These are phyloP conservation scores for Drosophila bifasciata DNA, from an alignment of 1,140 invertebrate genomes.

Conservation along the genomic window DNA sequence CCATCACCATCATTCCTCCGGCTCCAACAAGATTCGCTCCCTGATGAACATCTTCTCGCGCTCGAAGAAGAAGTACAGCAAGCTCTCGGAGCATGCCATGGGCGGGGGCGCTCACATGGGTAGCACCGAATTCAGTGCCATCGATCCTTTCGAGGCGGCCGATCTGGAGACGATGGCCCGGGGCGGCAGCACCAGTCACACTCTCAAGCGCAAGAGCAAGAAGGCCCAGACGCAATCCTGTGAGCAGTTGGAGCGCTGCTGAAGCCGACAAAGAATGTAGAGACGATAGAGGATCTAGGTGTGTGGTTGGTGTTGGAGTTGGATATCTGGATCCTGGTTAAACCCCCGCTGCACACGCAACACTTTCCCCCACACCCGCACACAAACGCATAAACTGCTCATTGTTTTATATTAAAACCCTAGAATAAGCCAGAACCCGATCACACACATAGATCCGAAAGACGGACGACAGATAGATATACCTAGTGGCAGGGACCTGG, in stretches of 20 bases:
- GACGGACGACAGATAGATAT: neutral
- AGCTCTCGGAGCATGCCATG: constrained; percentile 63
- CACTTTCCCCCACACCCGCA: constrained; percentile 1
- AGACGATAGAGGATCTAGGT: constrained; percentile 7
- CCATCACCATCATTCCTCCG: constrained; percentile 53
- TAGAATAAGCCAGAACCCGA: constrained; percentile 45
- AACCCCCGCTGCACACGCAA: constrained; percentile 8
- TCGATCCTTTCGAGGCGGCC: constrained; percentile 61
- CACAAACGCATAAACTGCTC: constrained; percentile 27
- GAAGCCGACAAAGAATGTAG: neutral
- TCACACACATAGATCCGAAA: neutral
- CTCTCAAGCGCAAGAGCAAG: constrained; percentile 57
- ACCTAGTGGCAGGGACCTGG: no score
- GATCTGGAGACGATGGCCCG: constrained; percentile 9
- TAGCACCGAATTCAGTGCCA: constrained; percentile 52
- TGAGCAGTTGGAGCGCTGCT: constrained; percentile 76
- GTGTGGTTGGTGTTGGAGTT: constrained; percentile 28
- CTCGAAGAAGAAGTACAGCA: constrained; percentile 75
- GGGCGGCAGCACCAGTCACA: constrained; percentile 9
- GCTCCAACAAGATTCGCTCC: constrained; percentile 53
- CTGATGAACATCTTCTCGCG: constrained; percentile 65
- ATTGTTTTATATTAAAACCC: constrained; percentile 82
- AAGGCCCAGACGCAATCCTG: constrained; percentile 75
- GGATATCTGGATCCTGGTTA: neutral
- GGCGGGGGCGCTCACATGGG: constrained; percentile 3